These are phyloP conservation scores for Chloebia gouldiae DNA, from an alignment of 2,113 vertebrate genomes.

Conservation along the genomic window DNA sequence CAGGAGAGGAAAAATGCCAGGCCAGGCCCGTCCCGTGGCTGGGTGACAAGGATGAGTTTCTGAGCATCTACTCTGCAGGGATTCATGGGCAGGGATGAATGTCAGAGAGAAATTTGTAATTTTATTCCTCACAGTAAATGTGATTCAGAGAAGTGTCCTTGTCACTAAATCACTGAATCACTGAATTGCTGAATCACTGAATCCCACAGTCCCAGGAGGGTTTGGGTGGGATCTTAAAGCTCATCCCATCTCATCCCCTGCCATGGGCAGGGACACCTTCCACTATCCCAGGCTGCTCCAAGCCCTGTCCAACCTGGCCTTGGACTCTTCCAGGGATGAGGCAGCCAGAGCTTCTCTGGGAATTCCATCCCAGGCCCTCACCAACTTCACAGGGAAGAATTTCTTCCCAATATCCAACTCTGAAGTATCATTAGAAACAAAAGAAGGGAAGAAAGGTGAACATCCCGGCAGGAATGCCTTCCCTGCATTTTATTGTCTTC, in stretches of 20 bases:
- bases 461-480: not conserved
- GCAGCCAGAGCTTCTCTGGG: not conserved
- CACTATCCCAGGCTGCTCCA: not conserved
- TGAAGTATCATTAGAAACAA: not conserved
- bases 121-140: not conserved
- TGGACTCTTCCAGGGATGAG: not conserved
- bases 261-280: not conserved
- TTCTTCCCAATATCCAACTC: not conserved
- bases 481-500: not conserved
- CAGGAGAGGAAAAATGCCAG: accelerated
- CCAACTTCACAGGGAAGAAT: not conserved
- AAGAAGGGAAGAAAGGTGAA: not conserved
- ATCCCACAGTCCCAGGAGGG: not conserved
- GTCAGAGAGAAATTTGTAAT: not conserved
- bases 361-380: not conserved
- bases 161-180: not conserved
- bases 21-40: accelerated
- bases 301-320: accelerated
- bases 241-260: not conserved
- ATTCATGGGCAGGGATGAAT: not conserved
- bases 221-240: not conserved
- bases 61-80: not conserved
- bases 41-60: not conserved
- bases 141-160: not conserved
- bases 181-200: not conserved